phyloP scores from a whole-genome alignment of 1,140 invertebrate species.

The Listronotus oregonensis region DNA sequence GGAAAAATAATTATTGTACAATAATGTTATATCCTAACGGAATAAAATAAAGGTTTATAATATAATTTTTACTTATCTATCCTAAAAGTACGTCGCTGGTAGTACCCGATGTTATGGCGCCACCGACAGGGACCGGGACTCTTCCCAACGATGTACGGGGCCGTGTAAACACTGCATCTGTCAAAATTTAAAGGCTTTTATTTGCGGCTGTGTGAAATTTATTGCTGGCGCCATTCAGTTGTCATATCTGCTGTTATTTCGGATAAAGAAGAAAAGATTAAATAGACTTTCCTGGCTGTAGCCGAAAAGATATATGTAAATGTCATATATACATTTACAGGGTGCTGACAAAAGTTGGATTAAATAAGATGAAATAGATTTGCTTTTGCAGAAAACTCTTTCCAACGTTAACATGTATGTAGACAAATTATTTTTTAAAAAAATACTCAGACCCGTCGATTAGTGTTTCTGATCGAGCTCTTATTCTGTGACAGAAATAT shows the following conservation, averaged over 20 bases:
- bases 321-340: neutral
- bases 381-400: too few relatives aligned
- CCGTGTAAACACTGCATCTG: constrained; percentile 30
- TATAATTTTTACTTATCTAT: too few relatives aligned
- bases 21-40: too few relatives aligned
- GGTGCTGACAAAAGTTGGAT: too few relatives aligned
- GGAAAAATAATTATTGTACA: too few relatives aligned
- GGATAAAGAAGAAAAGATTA: constrained; percentile 5
- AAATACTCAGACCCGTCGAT: too few relatives aligned
- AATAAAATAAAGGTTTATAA: too few relatives aligned
- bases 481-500: too few relatives aligned
- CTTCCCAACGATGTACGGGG: constrained; percentile 23
- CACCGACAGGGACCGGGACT: constrained; percentile 23
- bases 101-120: constrained; percentile 15
- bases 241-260: constrained; percentile 27
- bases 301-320: neutral
- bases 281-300: neutral
- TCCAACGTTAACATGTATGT: too few relatives aligned
- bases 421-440: too few relatives aligned
- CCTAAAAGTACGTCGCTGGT: constrained; percentile 11
- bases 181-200: constrained; percentile 27
- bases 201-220: constrained; percentile 34
- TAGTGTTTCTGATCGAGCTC: too few relatives aligned
- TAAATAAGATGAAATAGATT: too few relatives aligned
- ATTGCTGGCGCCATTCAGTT: constrained; percentile 33